Evolutionary conservation across 2,888 invertebrate species (phyloP), one percentile per base, ranked within the genome.

Genomic region (Dendrolimus houi): DNA sequence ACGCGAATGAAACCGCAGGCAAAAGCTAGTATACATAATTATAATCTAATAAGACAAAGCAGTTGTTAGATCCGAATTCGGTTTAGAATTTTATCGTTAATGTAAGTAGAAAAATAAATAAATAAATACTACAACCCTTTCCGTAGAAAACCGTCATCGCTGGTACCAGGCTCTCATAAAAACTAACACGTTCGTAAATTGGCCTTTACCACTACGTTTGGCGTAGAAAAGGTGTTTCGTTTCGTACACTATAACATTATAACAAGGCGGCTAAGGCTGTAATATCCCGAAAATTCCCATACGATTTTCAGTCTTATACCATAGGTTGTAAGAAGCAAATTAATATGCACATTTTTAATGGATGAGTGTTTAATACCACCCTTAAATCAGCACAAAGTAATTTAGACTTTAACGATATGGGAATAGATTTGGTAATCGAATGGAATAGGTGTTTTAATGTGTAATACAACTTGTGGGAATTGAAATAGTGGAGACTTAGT

Each of bases 151-250:
- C 59, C 60, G 60, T 70, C 69, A 74, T 73, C 68, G 65, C 70
- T 67, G 67, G 73, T 74, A 70, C 76, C 71, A 72, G 70, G 72
- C 62, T 58, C 61, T 29, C 74, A 74, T 81, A 75, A 77, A 80
- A 79, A 69, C 66, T 68, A 75, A 81, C 68, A 68, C 62, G 60
- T 66, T 57, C 64, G 65, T 71, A 68, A 72, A 72, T 72, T 67
- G 66, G 64, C 66, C 65, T 71, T 68, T 67, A 68, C 63, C 68
- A 69, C 67, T 64, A 66, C 65, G 62, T 47, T 47, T 47, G 47
- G 47, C 47, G 47, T 47, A 2, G 29, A 29, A 29, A 47, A 47
- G 12, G 47, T 47, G 9, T 47, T 47, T 47, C 47, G 47, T 47
- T 47, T 29, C 29, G 29, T 29, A 47, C 47, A 47, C 47, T 47